Evolutionary conservation across 2,888 invertebrate genomes (phyloP).

Genomic region (Drosophila limbata): DNA sequence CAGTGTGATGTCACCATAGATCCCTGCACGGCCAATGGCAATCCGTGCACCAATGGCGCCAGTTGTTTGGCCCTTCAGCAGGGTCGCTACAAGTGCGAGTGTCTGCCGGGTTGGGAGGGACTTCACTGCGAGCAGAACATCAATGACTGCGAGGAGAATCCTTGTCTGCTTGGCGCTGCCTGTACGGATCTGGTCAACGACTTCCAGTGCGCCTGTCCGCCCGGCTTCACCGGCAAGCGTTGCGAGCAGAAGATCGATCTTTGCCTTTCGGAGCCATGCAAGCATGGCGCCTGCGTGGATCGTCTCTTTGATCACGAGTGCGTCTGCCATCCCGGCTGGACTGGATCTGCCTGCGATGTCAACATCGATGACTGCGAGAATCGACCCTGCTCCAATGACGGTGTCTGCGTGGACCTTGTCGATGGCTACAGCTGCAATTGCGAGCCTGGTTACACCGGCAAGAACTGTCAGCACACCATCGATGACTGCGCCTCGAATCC

Average conservation of each 20-base stretch:
- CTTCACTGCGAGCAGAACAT: conserved; percentile 96
- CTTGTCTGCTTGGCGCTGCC: conserved; percentile 94
- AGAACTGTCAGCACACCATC: conserved; percentile 95
- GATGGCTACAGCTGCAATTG: conserved; percentile 95
- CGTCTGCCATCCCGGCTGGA: conserved; percentile 97
- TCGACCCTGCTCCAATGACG: conserved; percentile 96
- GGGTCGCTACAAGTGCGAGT: conserved; percentile 97
- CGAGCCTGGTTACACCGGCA: conserved; percentile 97
- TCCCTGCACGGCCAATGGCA: conserved; percentile 95
- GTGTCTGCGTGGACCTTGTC: conserved; percentile 94
- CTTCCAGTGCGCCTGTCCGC: conserved; percentile 96
- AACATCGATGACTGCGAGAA: conserved; percentile 96
- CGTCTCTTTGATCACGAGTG: conserved; percentile 94
- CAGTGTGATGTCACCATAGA: conserved; percentile 96
- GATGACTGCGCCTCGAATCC: conserved; percentile 96
- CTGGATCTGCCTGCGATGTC: conserved; percentile 93
- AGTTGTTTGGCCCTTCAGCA: conserved; percentile 95
- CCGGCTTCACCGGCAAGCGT: conserved; percentile 97
- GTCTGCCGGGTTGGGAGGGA: conserved; percentile 98
- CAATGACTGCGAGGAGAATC: conserved; percentile 96
- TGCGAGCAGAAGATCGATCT: conserved; percentile 98
- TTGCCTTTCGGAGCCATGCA: conserved; percentile 95
- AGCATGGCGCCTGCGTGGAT: conserved; percentile 97
- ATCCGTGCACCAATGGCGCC: conserved; percentile 96
- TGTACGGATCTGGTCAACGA: conserved; percentile 98